Percentiles rank a stretch among this genome's conserved stretches.
Evolutionary conservation across 2,888 invertebrate species (phyloP).

Genomic region (Smittia sp.): DNA sequence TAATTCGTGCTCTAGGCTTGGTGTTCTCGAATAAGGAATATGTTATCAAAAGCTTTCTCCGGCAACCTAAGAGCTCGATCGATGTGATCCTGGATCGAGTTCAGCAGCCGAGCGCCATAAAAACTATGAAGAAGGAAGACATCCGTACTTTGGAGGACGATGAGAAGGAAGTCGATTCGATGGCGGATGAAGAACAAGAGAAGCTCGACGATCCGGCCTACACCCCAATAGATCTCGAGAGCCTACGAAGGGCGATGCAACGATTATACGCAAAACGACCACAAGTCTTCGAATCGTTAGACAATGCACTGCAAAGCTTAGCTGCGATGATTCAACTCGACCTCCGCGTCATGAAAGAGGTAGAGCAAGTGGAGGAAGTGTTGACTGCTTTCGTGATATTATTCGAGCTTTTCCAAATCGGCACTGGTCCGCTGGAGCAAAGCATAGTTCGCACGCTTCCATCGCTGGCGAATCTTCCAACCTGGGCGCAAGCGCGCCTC

Average conservation of each 20-base stretch:
- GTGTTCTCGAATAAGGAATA: slow-evolving; percentile 69
- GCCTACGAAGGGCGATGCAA: slow-evolving; percentile 56
- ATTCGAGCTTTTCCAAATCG: slow-evolving; percentile 72
- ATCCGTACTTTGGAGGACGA: slow-evolving; percentile 72
- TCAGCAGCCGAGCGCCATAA: slow-evolving; percentile 54
- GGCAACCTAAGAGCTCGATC: slow-evolving; percentile 54
- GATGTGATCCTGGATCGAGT: slow-evolving; percentile 58
- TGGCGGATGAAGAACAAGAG: slow-evolving; percentile 48
- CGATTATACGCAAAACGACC: slow-evolving; percentile 46
- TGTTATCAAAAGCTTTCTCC: slow-evolving; percentile 70
- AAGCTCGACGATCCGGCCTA: slow-evolving; percentile 43
- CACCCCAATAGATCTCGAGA: slow-evolving; percentile 62
- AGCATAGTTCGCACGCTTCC: slow-evolving; percentile 20
- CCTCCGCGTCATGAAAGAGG: slow-evolving; percentile 43
- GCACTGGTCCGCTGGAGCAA: slow-evolving; percentile 51
- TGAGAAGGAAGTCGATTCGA: slow-evolving; percentile 84
- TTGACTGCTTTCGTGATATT: slow-evolving; percentile 65
- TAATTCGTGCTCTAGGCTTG: slow-evolving; percentile 73
- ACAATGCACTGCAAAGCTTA: slow-evolving; percentile 45
- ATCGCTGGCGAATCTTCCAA: slow-evolving; percentile 70
- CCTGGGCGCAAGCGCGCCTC: slow-evolving; percentile 72
- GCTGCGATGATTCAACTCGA: slow-evolving; percentile 44
- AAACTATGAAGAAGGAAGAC: slow-evolving; percentile 66
- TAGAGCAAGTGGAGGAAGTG: slow-evolving; percentile 47
- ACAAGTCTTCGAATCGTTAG: slow-evolving; percentile 49